Evolutionary conservation across 1,140 invertebrate genomes (phyloP), one percentile per base, ranked within the genome.

Genomic region (Lutraria rhynchaena): DNA sequence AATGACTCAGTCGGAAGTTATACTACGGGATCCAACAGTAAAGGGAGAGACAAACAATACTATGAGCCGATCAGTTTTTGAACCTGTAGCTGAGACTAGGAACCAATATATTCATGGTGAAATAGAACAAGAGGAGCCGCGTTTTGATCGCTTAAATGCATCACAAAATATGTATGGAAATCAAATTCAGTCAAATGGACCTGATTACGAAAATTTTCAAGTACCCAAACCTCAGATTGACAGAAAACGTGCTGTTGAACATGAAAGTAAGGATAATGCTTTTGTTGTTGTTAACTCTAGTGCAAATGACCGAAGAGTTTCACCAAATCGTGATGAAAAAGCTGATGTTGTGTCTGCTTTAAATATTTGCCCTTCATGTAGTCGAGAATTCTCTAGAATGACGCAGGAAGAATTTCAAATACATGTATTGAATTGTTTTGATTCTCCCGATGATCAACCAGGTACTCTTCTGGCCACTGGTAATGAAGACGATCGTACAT

Each of bases 391-490:
- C 61, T 70, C 74, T 4, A 73, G 82, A 27, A 58, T 86, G 46
- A 77, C 77, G 27, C 86, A 88, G 81, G 86, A 88, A 27, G 85
- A 88, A 2, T 90, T 90, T 75, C 89, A 90, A 73, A 83, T 84
- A 33, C 89, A 90, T 65, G 87, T 90, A 1, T 87, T 88, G 75
- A 82, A 88, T 31, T 90, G 89, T 86, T 87, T 90, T 31, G 88
- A 89, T 69, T 60, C 53, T 15, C 15, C 29, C 29, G 84, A 87
- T 61, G 84, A 82, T 1, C 65, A 63, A 0, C 75, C 81, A 63
- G 24, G 80, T 17, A 88, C 87, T 37, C 22, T 85, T 27, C 83
- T 81, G 22, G 61, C 70, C 15, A 24, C 70, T 24, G 29, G 35
- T 9, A 15, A 35, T 15, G 74, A 83, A 17, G 69, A 82, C 24